Conservation (phyloP, 2,888 invertebrate species). For the Diarsia dahlii region DNA sequence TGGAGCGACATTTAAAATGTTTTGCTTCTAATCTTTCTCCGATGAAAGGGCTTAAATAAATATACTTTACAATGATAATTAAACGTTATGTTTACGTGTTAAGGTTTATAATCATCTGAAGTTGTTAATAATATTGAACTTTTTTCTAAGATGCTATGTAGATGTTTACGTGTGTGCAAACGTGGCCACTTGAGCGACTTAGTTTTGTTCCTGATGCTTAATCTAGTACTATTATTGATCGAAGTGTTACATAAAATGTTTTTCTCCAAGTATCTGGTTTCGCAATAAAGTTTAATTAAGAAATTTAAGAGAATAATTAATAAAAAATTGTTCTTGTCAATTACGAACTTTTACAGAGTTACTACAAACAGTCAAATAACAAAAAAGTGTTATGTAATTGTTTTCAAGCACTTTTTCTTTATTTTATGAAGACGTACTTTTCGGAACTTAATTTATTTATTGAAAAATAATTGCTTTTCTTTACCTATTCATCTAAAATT, state of each 20-base stretch:
- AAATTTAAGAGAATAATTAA: constrained; percentile 1
- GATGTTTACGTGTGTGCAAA: no score
- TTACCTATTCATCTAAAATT: background rate
- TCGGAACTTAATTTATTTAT: background rate
- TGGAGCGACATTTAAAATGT: no score
- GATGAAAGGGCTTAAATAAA: no score
- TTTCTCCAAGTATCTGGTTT: background rate
- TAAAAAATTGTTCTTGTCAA: constrained; percentile 22
- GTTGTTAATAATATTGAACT: no score
- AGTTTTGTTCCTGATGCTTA: no score
- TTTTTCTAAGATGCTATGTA: no score
- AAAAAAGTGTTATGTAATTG: constrained; percentile 27
- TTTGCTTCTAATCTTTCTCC: no score
- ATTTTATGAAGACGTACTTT: background rate
- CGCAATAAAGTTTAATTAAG: constrained; percentile 10
- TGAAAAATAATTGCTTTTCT: background rate
- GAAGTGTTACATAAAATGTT: background rate
- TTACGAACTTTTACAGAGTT: constrained; percentile 34
- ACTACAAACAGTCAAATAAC: constrained; percentile 24
- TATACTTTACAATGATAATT: no score
- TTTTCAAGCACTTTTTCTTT: background rate
- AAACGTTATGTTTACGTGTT: no score
- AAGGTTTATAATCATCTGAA: no score
- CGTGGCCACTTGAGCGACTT: no score
- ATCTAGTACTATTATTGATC: no score